Evolutionary conservation across 2,888 invertebrate species (phyloP).

Genomic region (Cactoblastis cactorum): DNA sequence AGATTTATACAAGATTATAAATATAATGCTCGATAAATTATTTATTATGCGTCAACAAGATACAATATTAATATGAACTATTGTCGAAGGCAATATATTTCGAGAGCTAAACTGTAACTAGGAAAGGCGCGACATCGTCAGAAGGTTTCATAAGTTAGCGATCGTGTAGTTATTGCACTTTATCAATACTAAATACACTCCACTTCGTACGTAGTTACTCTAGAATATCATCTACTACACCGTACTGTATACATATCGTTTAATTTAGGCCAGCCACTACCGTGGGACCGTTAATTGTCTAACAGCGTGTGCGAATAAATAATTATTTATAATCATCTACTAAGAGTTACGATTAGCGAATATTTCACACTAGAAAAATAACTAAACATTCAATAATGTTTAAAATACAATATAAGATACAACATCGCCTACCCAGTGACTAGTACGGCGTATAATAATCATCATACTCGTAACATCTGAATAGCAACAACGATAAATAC

Average conservation of each 20-base stretch:
- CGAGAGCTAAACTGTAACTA: constrained; percentile 42
- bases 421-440: constrained; percentile 76
- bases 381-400: constrained; percentile 74
- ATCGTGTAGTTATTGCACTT: constrained; percentile 62
- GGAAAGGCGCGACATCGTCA: constrained; percentile 52
- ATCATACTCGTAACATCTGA: constrained; percentile 61
- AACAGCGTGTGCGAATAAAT: constrained; percentile 63
- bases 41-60: constrained; percentile 75
- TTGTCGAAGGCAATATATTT: constrained; percentile 52
- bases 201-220: constrained; percentile 38
- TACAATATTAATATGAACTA: constrained; percentile 51
- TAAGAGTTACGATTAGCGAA: constrained; percentile 59
- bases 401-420: constrained; percentile 69
- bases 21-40: constrained; percentile 26
- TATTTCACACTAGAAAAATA: constrained; percentile 65
- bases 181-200: constrained; percentile 40
- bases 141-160: constrained; percentile 57
- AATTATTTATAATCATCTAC: constrained; percentile 53
- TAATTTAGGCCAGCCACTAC: constrained; percentile 33
- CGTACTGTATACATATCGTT: constrained; percentile 26
- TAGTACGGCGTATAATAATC: constrained; percentile 66
- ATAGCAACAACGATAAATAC: constrained; percentile 69
- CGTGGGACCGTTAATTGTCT: constrained; percentile 26
- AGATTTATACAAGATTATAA: constrained; percentile 43
- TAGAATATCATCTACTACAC: constrained; percentile 32